Base-by-base conservation (phyloP, 2,797 vertebrate species). In the Pampus argenteus region DNA sequence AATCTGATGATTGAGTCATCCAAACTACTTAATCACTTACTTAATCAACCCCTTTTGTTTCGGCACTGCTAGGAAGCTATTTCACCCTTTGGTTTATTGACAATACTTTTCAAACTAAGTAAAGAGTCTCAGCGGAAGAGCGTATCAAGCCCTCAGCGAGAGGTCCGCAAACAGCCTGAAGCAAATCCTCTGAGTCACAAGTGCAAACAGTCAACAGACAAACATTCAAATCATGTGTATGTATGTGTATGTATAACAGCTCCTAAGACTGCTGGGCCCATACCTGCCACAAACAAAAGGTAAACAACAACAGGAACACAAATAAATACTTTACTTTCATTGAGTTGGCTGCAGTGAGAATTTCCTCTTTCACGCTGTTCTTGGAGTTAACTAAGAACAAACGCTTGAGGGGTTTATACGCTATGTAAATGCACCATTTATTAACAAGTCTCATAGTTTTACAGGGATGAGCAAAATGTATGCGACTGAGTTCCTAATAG, bases 101-200 rank as follows among this genome's bases (percentile, higher is more conserved):
- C 2, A 6, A n/a, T n/a, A n/a, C 14, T 25, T 40, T 42, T 42
- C 14, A 60, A 42, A 45, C 17, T 10, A 29, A 5, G 57, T 49
- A 4, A 50, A 66, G 28, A 18, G 17, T 54, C 23, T 42, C 49
- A 63, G 23, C 34, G 56, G 36, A 52, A 28, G n/a, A 20, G 11
- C 22, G 5, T 26, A 29, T 18, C 0, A 26, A n/a, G 25, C 42
- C 9, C 10, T 26, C 26, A 38, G 40, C 34, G 23, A 25, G 17
- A 49, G 14, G 20, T 70, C 6, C 18, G 31, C 28, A 75, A 63
- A 83, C 45, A 58, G 29, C 22, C 42, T 38, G 22, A 69, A 0
- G 67, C 66, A 80, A 82, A 75, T 70, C 13, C 14, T 38, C 17
- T 13, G 22, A 55, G 9, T 56, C 34, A 52, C 26, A 14, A 47